phyloP scores from a whole-genome alignment of 1,140 invertebrate species.

The Panulirus ornatus region DNA sequence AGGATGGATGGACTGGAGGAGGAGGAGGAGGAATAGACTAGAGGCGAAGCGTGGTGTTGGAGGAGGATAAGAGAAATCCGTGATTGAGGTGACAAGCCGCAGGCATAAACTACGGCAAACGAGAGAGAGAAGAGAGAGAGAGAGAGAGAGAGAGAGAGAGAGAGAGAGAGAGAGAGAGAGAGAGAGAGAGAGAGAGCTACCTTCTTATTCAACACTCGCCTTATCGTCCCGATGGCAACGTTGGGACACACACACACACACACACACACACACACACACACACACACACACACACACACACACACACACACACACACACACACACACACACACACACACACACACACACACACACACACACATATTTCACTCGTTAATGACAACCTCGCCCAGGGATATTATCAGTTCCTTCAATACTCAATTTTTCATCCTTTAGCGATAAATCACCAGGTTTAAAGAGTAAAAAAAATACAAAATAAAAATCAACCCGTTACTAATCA shows the following conservation, averaged over 20 bases:
- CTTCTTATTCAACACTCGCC: background rate
- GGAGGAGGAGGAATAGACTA: background rate
- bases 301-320: constrained; percentile 30
- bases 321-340: too few species aligned
- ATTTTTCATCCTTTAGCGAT: too few species aligned
- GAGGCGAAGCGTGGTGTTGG: background rate
- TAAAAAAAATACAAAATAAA: too few species aligned
- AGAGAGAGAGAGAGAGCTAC: background rate
- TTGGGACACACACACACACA: constrained; percentile 4
- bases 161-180: background rate
- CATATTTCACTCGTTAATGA: too few species aligned
- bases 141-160: background rate
- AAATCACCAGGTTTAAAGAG: too few species aligned
- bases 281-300: constrained; percentile 26
- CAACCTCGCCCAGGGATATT: too few species aligned
- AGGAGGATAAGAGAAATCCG: background rate
- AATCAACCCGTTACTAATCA: too few species aligned
- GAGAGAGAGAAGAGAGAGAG: background rate
- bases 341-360: too few species aligned
- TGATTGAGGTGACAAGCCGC: background rate
- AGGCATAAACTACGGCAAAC: background rate
- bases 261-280: constrained; percentile 25
- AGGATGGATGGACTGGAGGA: too few species aligned
- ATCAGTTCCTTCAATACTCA: too few species aligned
- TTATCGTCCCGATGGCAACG: background rate